Base-by-base conservation (phyloP, 2,797 vertebrate species). In the Sebastes taczanowskii region DNA sequence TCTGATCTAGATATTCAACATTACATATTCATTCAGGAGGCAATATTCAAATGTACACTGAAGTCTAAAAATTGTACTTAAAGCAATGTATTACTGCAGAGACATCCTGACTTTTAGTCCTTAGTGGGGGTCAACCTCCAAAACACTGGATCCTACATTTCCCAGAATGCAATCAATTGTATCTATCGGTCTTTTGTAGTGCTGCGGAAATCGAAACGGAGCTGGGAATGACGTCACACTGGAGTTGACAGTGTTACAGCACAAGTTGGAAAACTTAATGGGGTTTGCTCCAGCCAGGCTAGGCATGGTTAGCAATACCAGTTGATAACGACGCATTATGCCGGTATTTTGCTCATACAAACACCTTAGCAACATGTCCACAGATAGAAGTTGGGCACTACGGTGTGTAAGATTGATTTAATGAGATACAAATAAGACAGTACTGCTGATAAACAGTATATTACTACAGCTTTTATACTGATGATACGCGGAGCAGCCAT, bases 1-100 rank as follows among this genome's bases (percentile, higher is more conserved):
- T 60, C 70, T 78, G 35, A 56, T 25, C 49, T 64, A 59, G 58
- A 74, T 72, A 42, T 35, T 77, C 2, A 72, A 59, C 20, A 78
- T 38, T 42, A 32, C 22, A 65, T 35, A 67, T 69, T 70, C 34
- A 59, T 53, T 25, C 11, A 9, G 32, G 20, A 42, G 23, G 46
- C 8, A 46, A 67, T 66, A 71, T 22, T 46, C 22, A 56, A 49
- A 75, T 22, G 53, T 23, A 38, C 35, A 38, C 35, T 38, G 11
- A 38, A 38, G 4, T 38, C 20, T 9, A 56, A 58, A 32, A 38
- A 65, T 22, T 35, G 10, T 42, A 42, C 38, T 42, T 42, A 42
- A 42, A 42, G 38, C 38, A 42, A 42, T 16, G 38, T 42, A 42
- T 42, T 42, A 42, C 38, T 42, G 38, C 38, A 14, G 18, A 49